These are phyloP conservation scores for Tautogolabrus adspersus DNA, from an alignment of 2,113 vertebrate species.

Conservation along the genomic window DNA sequence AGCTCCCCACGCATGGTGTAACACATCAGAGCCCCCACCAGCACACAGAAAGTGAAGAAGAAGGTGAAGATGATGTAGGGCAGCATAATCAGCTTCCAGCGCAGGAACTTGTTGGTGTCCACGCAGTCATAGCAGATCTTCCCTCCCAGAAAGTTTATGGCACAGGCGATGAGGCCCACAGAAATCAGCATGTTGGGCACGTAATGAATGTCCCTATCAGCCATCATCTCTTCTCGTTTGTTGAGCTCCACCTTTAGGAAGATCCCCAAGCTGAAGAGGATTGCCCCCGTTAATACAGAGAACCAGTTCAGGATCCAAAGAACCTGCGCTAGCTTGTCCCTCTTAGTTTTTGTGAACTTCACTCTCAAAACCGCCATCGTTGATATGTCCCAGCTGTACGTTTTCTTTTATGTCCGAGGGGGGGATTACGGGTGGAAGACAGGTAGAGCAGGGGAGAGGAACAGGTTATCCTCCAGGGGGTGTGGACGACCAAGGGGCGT, in stretches of 20 bases:
- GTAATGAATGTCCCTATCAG: conserved; percentile 84
- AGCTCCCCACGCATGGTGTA: conserved; percentile 87
- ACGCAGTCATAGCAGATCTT: conserved; percentile 93
- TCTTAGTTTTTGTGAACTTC: conserved; percentile 88
- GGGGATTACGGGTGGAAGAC: conserved; percentile 57
- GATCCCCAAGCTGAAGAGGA: conserved; percentile 89
- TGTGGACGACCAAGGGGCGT: no score
- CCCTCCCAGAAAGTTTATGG: conserved; percentile 90
- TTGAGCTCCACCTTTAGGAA: conserved; percentile 90
- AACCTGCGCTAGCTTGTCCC: conserved; percentile 90
- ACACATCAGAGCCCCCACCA: conserved; percentile 89
- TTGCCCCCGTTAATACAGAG: conserved; percentile 86
- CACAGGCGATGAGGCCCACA: conserved; percentile 88
- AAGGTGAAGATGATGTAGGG: conserved; percentile 90
- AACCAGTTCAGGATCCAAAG: conserved; percentile 93
- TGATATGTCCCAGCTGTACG: not conserved
- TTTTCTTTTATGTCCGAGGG: conserved; percentile 31
- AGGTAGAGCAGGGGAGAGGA: conserved; percentile 28
- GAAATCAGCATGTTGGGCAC: conserved; percentile 89
- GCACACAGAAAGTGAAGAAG: conserved; percentile 90
- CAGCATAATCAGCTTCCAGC: conserved; percentile 90
- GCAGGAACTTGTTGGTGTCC: conserved; percentile 86
- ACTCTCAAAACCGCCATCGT: conserved; percentile 89
- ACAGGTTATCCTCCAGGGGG: no score
- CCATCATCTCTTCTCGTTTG: conserved; percentile 88